These are phyloP conservation scores for Campoletis sonorensis DNA, from an alignment of 1,140 invertebrate species.

Conservation along the genomic window DNA sequence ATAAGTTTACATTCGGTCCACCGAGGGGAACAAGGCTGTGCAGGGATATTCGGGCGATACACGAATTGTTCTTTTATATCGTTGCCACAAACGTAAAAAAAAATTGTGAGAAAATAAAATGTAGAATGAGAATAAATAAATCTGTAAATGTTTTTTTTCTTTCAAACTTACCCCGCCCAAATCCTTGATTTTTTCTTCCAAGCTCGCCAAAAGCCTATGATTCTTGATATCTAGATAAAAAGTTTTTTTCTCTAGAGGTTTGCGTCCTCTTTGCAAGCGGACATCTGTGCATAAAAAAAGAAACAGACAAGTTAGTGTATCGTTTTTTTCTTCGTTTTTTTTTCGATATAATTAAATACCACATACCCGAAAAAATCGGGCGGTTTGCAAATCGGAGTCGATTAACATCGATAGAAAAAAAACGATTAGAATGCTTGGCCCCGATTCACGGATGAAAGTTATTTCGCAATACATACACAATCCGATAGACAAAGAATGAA, in stretches of 20 bases:
- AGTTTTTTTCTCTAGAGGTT: conserved; percentile 79
- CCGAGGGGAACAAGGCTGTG: neutral
- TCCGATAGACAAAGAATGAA: neutral
- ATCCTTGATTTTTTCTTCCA: conserved; percentile 81
- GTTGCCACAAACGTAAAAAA: neutral
- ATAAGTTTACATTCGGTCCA: conserved; percentile 40
- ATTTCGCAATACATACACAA: neutral
- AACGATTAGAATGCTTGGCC: neutral
- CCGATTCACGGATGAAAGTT: neutral
- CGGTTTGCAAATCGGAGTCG: too few species aligned
- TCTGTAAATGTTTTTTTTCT: too few species aligned
- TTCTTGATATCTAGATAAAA: conserved; percentile 86
- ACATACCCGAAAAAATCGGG: too few species aligned
- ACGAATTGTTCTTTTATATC: neutral
- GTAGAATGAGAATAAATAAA: too few species aligned
- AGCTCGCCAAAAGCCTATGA: conserved; percentile 78
- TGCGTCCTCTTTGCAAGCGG: conserved; percentile 72
- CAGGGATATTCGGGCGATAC: neutral
- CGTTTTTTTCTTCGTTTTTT: too few species aligned
- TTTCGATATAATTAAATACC: too few species aligned
- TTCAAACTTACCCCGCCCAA: conserved; percentile 81
- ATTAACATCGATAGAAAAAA: neutral
- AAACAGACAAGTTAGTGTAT: neutral
- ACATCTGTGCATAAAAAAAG: conserved; percentile 60
- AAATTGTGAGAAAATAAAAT: too few species aligned